phyloP scores from a whole-genome alignment of 2,113 vertebrate species.

The Brachyistius frenatus region DNA sequence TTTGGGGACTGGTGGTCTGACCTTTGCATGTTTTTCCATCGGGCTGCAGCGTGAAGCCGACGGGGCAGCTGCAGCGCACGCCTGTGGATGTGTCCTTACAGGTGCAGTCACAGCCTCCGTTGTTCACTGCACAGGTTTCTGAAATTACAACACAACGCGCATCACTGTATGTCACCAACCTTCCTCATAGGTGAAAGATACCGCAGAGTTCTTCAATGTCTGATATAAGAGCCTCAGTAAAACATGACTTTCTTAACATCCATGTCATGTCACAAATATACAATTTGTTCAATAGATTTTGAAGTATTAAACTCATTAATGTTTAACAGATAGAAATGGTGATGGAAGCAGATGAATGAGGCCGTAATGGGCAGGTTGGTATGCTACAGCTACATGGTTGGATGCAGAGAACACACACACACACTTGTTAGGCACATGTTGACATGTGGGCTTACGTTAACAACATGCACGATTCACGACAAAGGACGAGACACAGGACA shows the following conservation, averaged over 20 bases:
- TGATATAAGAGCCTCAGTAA: background rate
- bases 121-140: slow-evolving; percentile 98
- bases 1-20: slow-evolving; percentile 64
- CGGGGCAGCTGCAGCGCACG: slow-evolving; percentile 96
- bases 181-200: background rate
- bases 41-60: slow-evolving; percentile 94
- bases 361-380: no score
- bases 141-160: slow-evolving; percentile 49
- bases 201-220: background rate
- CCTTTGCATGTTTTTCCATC: slow-evolving; percentile 98
- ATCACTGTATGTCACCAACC: slow-evolving; percentile 4
- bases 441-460: background rate
- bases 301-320: no score
- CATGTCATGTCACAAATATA: background rate
- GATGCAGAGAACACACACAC: background rate
- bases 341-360: background rate
- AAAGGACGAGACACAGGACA: background rate
- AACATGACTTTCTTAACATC: slow-evolving; percentile 7
- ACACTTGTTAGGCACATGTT: background rate
- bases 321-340: background rate
- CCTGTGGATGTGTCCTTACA: slow-evolving; percentile 98
- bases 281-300: background rate
- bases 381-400: background rate
- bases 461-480: slow-evolving; percentile 2
- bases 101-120: slow-evolving; percentile 96